These are phyloP conservation scores for Sigmodon hispidus DNA, from an alignment of 2,113 vertebrate species.

Conservation along the genomic window DNA sequence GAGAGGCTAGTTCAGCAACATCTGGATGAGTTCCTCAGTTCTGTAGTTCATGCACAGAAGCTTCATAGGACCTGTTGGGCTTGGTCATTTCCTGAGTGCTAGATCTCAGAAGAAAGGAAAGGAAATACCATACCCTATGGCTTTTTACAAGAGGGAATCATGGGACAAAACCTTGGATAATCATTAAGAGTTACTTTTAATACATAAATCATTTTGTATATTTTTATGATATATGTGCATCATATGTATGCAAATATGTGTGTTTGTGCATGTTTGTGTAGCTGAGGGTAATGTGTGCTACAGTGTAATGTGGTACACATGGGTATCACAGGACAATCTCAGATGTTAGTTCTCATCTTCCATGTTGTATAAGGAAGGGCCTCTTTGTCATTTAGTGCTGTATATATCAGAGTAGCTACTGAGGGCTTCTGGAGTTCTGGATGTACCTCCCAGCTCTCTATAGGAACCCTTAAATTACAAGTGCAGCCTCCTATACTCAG, in stretches of 20 bases:
- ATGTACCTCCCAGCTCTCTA: too few species aligned
- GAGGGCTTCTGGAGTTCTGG: neutral
- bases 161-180: neutral
- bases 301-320: too few species aligned
- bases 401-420: too few species aligned
- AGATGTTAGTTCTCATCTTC: neutral
- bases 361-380: neutral
- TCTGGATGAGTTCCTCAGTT: neutral
- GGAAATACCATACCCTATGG: neutral
- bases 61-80: neutral
- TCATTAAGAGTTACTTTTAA: neutral
- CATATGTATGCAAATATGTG: neutral
- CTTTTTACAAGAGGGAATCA: neutral
- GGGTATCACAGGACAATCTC: neutral
- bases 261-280: neutral
- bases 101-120: neutral
- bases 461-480: neutral
- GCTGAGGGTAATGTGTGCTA: neutral
- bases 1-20: neutral
- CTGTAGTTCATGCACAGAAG: neutral
- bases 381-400: neutral
- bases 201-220: neutral
- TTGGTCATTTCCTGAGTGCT: neutral
- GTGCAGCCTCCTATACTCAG: rapidly evolving
- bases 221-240: neutral